Evolutionary conservation across 1,140 invertebrate species (phyloP).

Genomic region (Leucophenga varia): DNA sequence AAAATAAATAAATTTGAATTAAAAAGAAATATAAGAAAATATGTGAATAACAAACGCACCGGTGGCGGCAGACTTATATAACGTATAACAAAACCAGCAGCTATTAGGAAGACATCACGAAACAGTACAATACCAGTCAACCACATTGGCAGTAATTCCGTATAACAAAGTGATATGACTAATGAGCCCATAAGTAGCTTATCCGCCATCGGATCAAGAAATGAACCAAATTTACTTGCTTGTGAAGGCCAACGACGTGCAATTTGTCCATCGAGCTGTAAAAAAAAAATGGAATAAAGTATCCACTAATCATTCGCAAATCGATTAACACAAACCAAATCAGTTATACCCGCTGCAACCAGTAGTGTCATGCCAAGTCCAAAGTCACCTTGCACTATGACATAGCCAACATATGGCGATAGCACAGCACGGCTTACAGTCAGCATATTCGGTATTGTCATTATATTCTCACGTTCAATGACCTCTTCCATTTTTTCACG

Average conservation of each 20-base stretch:
- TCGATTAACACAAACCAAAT: constrained; percentile 69
- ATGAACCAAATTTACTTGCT: constrained; percentile 88
- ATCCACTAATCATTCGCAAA: neutral
- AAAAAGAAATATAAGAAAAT: neutral
- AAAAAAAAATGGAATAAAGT: constrained; percentile 20
- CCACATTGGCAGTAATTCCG: constrained; percentile 80
- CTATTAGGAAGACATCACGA: constrained; percentile 81
- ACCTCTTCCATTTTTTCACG: constrained; percentile 69
- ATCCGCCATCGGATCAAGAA: constrained; percentile 97
- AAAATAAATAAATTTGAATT: neutral
- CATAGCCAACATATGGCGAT: constrained; percentile 84
- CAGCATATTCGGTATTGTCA: constrained; percentile 89
- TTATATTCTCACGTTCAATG: constrained; percentile 83
- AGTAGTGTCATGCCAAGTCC: constrained; percentile 72
- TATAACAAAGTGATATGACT: constrained; percentile 83
- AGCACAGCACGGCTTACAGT: constrained; percentile 80
- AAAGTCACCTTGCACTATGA: constrained; percentile 75
- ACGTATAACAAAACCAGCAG: constrained; percentile 83
- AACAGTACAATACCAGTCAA: constrained; percentile 82
- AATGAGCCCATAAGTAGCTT: constrained; percentile 90
- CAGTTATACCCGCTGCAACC: constrained; percentile 77
- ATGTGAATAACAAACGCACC: constrained; percentile 60
- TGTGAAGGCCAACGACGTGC: constrained; percentile 89
- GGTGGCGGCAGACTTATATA: constrained; percentile 87
- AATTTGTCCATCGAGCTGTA: constrained; percentile 92